Evolutionary conservation across 2,888 invertebrate genomes (phyloP).

Genomic region (Sesia apiformis): DNA sequence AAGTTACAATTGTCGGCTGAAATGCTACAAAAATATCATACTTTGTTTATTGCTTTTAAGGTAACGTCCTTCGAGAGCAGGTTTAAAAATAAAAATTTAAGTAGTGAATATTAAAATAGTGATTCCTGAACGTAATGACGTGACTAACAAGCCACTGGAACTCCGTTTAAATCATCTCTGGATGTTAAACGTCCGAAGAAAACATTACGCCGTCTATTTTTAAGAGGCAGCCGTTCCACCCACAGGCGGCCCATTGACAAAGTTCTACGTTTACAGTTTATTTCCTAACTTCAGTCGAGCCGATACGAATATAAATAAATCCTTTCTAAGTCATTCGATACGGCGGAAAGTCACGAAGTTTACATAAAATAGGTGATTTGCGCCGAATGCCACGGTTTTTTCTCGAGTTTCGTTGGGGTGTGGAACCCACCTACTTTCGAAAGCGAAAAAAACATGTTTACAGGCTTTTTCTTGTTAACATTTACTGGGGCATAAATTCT

Average conservation of each 20-base stretch:
- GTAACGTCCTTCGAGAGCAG: too few relatives aligned
- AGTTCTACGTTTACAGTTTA: conserved; percentile 29
- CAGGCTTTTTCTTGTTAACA: conserved; percentile 48
- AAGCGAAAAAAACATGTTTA: conserved; percentile 62
- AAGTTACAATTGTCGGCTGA: too few relatives aligned
- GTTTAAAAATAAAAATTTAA: neutral
- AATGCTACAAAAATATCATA: too few relatives aligned
- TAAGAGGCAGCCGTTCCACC: conserved; percentile 18
- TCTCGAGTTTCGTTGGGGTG: conserved; percentile 42
- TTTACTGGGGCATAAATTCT: conserved; percentile 44
- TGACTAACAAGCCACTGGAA: conserved; percentile 40
- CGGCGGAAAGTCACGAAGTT: conserved; percentile 70
- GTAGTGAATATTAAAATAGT: conserved; percentile 9
- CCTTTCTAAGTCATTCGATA: conserved; percentile 71
- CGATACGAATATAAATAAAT: conserved; percentile 61
- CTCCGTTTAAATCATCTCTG: conserved; percentile 39
- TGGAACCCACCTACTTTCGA: conserved; percentile 40
- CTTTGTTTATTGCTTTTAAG: too few relatives aligned
- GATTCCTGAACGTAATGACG: conserved; percentile 21
- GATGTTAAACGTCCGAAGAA: conserved; percentile 23
- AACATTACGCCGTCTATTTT: conserved; percentile 3
- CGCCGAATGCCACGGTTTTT: conserved; percentile 58
- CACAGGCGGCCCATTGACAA: conserved; percentile 46
- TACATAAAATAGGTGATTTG: conserved; percentile 73
- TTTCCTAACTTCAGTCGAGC: conserved; percentile 23